Evolutionary conservation across 2,888 invertebrate genomes (phyloP).

Genomic region (Eremobia ochroleuca): DNA sequence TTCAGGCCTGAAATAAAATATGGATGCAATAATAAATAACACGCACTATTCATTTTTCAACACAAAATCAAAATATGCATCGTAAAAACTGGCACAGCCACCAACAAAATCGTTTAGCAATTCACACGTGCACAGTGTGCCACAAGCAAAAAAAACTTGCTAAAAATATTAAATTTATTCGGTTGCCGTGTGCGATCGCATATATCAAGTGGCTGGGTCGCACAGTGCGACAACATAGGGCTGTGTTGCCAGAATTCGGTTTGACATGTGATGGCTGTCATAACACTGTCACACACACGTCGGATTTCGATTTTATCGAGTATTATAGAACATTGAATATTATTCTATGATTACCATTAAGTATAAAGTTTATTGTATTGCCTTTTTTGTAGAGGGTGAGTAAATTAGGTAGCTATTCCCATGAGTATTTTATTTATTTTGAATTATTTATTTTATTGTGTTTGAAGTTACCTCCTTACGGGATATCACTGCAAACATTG

Average conservation of each 20-base stretch:
- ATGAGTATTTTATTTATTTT: neutral
- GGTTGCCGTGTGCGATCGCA: constrained; percentile 55
- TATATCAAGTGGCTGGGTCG: constrained; percentile 60
- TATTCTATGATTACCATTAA: constrained; percentile 55
- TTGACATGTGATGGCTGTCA: constrained; percentile 66
- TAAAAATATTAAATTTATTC: constrained; percentile 66
- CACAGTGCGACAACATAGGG: constrained; percentile 63
- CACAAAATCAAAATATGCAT: constrained; percentile 39
- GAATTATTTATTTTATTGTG: neutral
- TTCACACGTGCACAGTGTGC: constrained; percentile 60
- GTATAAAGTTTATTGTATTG: constrained; percentile 39
- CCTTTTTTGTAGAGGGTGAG: constrained; percentile 22
- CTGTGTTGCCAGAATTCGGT: constrained; percentile 58
- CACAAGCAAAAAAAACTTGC: constrained; percentile 49
- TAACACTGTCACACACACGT: constrained; percentile 65
- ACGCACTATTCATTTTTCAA: constrained; percentile 32
- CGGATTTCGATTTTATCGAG: constrained; percentile 65
- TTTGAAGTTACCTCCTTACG: neutral
- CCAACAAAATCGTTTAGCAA: constrained; percentile 56
- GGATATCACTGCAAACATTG: neutral
- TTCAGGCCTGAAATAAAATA: neutral
- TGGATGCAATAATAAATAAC: constrained; percentile 29
- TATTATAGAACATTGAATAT: constrained; percentile 57
- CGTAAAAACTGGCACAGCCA: constrained; percentile 36
- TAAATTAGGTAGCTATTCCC: constrained; percentile 35